Evolutionary conservation across 2,888 invertebrate species (phyloP).

Genomic region (Pseudeuparius sepicola): DNA sequence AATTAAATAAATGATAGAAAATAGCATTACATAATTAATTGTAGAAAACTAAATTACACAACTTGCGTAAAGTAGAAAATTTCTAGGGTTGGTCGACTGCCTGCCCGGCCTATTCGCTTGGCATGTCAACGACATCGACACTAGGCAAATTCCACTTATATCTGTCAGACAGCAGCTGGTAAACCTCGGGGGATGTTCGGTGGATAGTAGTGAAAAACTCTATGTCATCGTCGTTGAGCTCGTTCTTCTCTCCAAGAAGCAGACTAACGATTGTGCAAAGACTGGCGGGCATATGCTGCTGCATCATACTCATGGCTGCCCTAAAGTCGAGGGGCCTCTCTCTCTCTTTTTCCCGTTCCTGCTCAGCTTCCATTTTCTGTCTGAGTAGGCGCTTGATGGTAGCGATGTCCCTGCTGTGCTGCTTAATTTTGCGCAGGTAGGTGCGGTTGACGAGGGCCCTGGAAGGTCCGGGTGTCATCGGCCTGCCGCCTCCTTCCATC

Average conservation of each 20-base stretch:
- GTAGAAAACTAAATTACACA: no score
- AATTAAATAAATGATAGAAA: no score
- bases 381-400: conserved; percentile 31
- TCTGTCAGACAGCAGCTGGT: conserved; percentile 32
- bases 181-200: conserved; percentile 31
- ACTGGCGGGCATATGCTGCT: conserved; percentile 30
- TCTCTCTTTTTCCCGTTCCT: no score
- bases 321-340: conserved; percentile 25
- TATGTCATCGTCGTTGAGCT: conserved; percentile 31
- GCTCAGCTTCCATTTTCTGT: conserved; percentile 20
- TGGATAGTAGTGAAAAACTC: conserved; percentile 33
- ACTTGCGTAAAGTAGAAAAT: no score
- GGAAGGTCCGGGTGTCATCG: no score
- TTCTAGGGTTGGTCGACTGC: no score
- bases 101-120: no score
- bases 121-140: conserved; percentile 24
- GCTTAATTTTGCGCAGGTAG: conserved; percentile 31
- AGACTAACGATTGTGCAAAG: conserved; percentile 31
- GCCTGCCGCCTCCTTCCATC: no score
- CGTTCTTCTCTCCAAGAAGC: conserved; percentile 28
- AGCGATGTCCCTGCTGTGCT: conserved; percentile 34
- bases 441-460: conserved; percentile 20
- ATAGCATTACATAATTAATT: no score
- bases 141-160: conserved; percentile 35
- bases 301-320: conserved; percentile 27